Evolutionary conservation across 2,113 vertebrate species (phyloP), one percentile per base, ranked within the genome.

Genomic region (Coptodon bakossiorum): DNA sequence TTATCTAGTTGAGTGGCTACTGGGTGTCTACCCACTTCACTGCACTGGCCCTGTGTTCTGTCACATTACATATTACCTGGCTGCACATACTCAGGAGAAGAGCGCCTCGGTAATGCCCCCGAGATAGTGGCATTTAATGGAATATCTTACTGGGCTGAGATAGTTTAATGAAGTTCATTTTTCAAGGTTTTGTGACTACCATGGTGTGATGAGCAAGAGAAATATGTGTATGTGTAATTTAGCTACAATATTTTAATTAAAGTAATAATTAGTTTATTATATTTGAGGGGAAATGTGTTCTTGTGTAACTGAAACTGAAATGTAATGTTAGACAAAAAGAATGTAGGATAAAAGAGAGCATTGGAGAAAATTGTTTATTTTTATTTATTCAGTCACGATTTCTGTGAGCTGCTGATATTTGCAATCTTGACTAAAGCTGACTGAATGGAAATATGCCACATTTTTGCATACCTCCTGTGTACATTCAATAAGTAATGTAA

Each of bases 1-100:
- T 90, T 89, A 92, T 90, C 12, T 57, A 34, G 81, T 81, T 1
- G 40, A 91, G 81, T 79, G 54, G 82, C 89, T 91, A 59, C 86
- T 86, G 45, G 31, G 54, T 63, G 71, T 82, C 86, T 81, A 68
- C 84, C 81, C 81, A 48, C 48, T 52, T 56, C 57, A 6, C 52
- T 79, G 40, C 71, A 50, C 88, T 59, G 48, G 19, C 56, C 57
- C 29, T 78, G 83, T 66, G 50, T 29, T 90, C 14, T 88, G 82
- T 71, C 84, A 90, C 80, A 52, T 61, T 83, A 43, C 36, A 68
- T 40, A 43, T 82, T 84, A 81, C 24, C 76, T 11, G 11, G 57
- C 66, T 89, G 56, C 82, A 66, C 45, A 78, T 17, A 79, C 36
- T 89, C n/a, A 45, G 17, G 29, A 89, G 88, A 71, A 38, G 34